A percentile compares a stretch with the other conserved stretches of the same genome.
phyloP scores from a whole-genome alignment of 1,140 invertebrate genomes.

The Acyrthosiphon pisum region DNA sequence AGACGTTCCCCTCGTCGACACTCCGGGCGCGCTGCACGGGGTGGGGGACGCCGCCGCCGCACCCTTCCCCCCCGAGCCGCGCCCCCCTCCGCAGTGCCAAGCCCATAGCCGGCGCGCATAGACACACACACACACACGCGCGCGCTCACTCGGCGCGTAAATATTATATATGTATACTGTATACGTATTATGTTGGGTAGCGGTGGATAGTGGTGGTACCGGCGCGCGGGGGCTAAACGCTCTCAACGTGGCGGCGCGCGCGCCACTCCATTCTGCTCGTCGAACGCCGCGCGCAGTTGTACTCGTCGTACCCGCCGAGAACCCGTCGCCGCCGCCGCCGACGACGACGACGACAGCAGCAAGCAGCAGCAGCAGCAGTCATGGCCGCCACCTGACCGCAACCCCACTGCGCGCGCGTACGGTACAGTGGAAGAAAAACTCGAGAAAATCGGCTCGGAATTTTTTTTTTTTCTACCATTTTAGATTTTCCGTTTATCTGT shows the following conservation, averaged over 20 bases:
- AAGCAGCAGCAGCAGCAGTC: conserved; percentile 23
- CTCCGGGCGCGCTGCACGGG: background rate
- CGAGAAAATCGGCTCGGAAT: background rate
- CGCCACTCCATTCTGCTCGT: conserved; percentile 25
- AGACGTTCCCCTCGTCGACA: conserved; percentile 48
- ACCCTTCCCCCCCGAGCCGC: conserved; percentile 46
- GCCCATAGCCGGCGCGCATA: conserved; percentile 7
- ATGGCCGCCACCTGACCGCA: conserved; percentile 55
- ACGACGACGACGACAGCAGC: background rate
- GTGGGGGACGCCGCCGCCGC: conserved; percentile 52
- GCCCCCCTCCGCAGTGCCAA: conserved; percentile 17
- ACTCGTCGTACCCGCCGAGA: conserved; percentile 22
- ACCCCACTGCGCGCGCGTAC: conserved; percentile 47
- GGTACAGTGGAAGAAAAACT: conserved; percentile 35
- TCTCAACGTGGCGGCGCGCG: conserved; percentile 54
- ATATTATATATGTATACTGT: background rate
- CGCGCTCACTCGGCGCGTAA: background rate
- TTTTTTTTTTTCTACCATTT: background rate
- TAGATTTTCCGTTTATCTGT: background rate
- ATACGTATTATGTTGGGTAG: background rate
- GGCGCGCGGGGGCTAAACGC: conserved; percentile 48
- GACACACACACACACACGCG: background rate
- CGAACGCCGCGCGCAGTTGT: conserved; percentile 11
- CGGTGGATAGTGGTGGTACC: background rate
- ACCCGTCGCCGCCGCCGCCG: conserved; percentile 32